Evolutionary conservation across 2,113 vertebrate species (phyloP), one percentile per base, ranked within the genome.

Genomic region (Paramormyrops kingsleyae): DNA sequence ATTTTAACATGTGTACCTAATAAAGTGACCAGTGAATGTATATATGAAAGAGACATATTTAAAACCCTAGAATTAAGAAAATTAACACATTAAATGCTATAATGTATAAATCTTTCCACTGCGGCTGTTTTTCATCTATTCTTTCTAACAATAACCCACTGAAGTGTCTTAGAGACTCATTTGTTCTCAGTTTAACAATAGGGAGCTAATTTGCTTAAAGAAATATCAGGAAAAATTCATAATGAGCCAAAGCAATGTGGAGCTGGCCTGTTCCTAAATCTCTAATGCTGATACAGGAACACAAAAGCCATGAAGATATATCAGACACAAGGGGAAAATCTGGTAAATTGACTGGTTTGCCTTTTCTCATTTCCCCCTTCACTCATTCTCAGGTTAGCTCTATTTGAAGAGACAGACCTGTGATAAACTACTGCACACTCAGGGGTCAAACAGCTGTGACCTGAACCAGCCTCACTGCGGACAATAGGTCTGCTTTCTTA

Each of bases 91-190:
- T 13, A 35, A 35, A 35, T 35, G 27, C 12, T 19, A 19, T 80
- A 42, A 13, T 70, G 27, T 80, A 42, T n/a, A n/a, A 27, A 86
- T 50, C 47, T 86, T 49, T 50, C 83, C 5, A 31, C 10, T 47
- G 2, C 83, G 50, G 83, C 83, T 49, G 83, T 86, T 86, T 86
- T 86, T 86, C 35, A 84, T 83, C 31, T 83, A 35, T 10, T 83
- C 77, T 19, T 42, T 21, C n/a, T 31, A 47, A 86, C 50, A 39
- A 39, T 80, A 42, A 42, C 74, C 35, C 13, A 42, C 13, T 80
- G 70, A 39, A 77, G 70, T 13, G 70, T 77, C 8, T 27, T 66
- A 66, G 42, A 44, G 21, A 83, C 21, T 47, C 19, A 47, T 15
- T 46, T n/a, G 2, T 83, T 39, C 19, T 7, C 19, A 46, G 24